phyloP scores from a whole-genome alignment of 2,888 invertebrate genomes.

The Eucriotettix oculatus region DNA sequence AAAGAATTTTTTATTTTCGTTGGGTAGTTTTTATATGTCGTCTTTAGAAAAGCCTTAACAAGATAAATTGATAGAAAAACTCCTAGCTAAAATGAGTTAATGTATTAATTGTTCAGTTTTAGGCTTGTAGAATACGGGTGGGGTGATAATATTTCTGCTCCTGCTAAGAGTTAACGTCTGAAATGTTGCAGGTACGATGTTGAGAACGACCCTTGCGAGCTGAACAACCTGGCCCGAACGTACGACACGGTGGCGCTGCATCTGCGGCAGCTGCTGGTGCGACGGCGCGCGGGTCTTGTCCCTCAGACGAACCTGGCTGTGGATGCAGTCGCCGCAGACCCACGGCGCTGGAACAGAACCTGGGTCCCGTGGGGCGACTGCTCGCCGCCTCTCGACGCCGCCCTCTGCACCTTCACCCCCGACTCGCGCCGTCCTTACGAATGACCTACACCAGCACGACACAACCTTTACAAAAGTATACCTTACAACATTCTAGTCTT shows the following conservation, averaged over 20 bases:
- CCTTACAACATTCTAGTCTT: no score
- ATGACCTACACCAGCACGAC: no score
- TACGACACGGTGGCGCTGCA: slow-evolving; percentile 31
- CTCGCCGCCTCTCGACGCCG: not conserved
- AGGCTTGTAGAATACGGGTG: no score
- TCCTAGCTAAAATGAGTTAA: no score
- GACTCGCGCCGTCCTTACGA: not conserved
- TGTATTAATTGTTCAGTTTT: no score
- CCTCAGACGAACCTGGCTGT: slow-evolving; percentile 34
- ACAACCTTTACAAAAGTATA: no score
- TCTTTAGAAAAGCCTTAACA: no score
- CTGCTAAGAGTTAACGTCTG: no score
- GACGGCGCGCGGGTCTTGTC: slow-evolving; percentile 33
- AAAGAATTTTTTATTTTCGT: no score
- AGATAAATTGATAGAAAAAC: no score
- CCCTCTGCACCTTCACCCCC: not conserved
- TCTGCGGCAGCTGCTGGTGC: slow-evolving; percentile 30
- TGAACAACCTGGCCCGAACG: slow-evolving; percentile 37
- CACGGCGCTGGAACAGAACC: slow-evolving; percentile 48
- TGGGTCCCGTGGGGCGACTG: slow-evolving; percentile 46
- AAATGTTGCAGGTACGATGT: slow-evolving; percentile 63
- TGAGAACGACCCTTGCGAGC: slow-evolving; percentile 62
- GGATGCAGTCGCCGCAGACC: slow-evolving; percentile 42
- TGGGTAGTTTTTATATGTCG: no score
- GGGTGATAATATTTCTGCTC: no score